These are phyloP conservation scores for Oscheius sp. DNA, from an alignment of 2,888 invertebrate genomes.

Conservation along the genomic window DNA sequence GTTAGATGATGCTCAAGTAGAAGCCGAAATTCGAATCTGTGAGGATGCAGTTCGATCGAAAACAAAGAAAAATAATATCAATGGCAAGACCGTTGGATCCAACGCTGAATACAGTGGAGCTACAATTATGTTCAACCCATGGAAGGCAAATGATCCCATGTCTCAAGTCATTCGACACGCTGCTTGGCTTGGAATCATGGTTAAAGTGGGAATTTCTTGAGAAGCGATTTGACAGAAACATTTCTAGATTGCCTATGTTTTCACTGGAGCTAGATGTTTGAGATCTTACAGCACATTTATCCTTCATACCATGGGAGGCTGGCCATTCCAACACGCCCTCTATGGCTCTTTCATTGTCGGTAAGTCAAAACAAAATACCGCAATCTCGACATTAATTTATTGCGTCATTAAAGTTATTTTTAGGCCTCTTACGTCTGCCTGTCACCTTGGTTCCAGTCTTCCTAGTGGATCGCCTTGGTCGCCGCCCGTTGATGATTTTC, in stretches of 20 bases:
- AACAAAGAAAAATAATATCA: neutral
- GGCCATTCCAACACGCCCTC: constrained; percentile 34
- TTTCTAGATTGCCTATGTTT: constrained; percentile 45
- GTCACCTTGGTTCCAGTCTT: constrained; percentile 51
- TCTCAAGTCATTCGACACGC: constrained; percentile 38
- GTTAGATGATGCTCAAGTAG: constrained; percentile 36
- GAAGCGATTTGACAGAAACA: neutral
- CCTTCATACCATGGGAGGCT: constrained; percentile 36
- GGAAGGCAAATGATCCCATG: constrained; percentile 39
- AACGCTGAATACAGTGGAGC: constrained; percentile 33
- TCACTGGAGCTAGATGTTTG: constrained; percentile 47
- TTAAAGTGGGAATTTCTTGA: constrained; percentile 42
- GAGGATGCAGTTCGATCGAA: constrained; percentile 24
- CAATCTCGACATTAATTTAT: neutral
- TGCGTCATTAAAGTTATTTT: neutral
- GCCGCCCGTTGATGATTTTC: constrained; percentile 42
- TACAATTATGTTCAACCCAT: constrained; percentile 41
- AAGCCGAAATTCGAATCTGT: constrained; percentile 39
- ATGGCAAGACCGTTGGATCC: neutral
- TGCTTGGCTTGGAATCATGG: constrained; percentile 43
- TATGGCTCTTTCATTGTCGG: constrained; percentile 34
- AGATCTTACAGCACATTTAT: constrained; percentile 46
- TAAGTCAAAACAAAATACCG: constrained; percentile 19
- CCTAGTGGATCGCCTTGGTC: constrained; percentile 47
- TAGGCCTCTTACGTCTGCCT: constrained; percentile 44